Conservation (phyloP, 2,113 vertebrate genomes). For the Hiodon tergisus region DNA sequence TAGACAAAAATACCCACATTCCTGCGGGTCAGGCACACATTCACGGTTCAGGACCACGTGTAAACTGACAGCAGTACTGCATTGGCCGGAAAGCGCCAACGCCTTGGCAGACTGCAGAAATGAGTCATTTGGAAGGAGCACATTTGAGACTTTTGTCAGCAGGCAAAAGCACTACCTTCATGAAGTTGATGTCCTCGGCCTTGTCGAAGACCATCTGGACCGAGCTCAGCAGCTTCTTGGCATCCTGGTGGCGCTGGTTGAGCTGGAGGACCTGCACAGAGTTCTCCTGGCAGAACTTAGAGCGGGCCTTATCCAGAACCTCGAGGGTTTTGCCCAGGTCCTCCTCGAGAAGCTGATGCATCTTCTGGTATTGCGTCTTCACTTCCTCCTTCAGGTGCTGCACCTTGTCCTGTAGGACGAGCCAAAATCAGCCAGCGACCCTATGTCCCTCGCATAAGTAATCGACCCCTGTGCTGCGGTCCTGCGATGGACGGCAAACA, state of each 20-base stretch:
- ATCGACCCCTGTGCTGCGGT: no score
- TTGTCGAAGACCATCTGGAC: constrained; percentile 93
- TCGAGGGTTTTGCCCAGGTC: constrained; percentile 92
- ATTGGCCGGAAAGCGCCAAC: no score
- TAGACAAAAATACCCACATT: no score
- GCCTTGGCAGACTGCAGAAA: no score
- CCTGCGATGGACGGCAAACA: no score
- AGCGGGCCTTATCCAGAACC: constrained; percentile 90
- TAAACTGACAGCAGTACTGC: no score
- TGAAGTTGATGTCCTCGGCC: constrained; percentile 94
- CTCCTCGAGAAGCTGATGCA: constrained; percentile 96
- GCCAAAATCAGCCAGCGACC: no score
- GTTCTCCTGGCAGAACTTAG: constrained; percentile 95
- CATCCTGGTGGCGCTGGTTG: constrained; percentile 91
- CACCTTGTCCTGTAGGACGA: constrained; percentile 78
- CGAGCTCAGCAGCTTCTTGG: constrained; percentile 94
- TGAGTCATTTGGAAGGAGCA: no score
- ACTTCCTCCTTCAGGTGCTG: constrained; percentile 95
- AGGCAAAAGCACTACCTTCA: constrained; percentile 74
- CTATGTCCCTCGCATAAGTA: no score
- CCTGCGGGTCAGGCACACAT: no score
- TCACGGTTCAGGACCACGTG: no score
- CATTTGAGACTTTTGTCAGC: no score
- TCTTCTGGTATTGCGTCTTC: constrained; percentile 91
- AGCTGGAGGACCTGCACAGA: constrained; percentile 86